Percentiles rank a stretch among this genome's conserved stretches.
phyloP scores from a whole-genome alignment of 2,888 invertebrate species.

The Troilus luridus region DNA sequence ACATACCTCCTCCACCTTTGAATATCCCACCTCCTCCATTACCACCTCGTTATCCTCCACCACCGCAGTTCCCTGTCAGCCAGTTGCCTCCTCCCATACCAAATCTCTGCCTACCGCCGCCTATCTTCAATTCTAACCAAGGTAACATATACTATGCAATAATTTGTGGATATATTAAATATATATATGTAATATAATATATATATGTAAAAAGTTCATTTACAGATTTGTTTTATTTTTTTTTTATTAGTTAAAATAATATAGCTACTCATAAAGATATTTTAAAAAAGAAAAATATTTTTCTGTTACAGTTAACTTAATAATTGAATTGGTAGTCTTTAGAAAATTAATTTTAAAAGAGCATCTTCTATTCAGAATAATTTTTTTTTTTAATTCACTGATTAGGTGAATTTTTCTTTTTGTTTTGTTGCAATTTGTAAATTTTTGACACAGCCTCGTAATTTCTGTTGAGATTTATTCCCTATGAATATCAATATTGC shows the following conservation, averaged over 20 bases:
- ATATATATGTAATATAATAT: no score
- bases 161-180: slow-evolving; percentile 28
- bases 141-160: slow-evolving; percentile 60
- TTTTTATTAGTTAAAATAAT: slow-evolving; percentile 4
- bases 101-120: slow-evolving; percentile 66
- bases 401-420: background rate
- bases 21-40: slow-evolving; percentile 65
- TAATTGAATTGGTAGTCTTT: background rate
- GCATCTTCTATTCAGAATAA: slow-evolving; percentile 34
- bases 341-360: background rate
- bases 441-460: background rate
- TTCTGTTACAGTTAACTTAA: background rate
- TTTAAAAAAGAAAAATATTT: background rate
- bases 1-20: slow-evolving; percentile 70
- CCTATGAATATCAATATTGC: background rate
- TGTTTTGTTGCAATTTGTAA: background rate
- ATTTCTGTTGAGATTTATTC: background rate
- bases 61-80: slow-evolving; percentile 68
- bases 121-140: slow-evolving; percentile 68
- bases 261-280: background rate
- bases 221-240: background rate
- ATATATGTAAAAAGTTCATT: no score
- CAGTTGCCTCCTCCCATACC: slow-evolving; percentile 61
- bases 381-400: background rate
- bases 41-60: slow-evolving; percentile 64